These are phyloP conservation scores for Colius striatus DNA, from an alignment of 2,113 vertebrate species.

Conservation along the genomic window DNA sequence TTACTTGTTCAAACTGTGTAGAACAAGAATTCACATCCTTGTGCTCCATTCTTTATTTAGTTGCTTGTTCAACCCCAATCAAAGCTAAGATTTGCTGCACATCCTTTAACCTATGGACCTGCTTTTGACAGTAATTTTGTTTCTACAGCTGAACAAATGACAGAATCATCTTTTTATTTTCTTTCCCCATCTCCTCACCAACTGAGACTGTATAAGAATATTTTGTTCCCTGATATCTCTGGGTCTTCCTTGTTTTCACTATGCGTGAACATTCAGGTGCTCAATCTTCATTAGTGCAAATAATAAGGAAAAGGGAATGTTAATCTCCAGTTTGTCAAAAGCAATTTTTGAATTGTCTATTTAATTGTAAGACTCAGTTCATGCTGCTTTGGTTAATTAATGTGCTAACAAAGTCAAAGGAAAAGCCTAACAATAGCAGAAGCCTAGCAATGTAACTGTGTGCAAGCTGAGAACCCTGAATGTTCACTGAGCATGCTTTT, in stretches of 20 bases:
- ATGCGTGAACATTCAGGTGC: background rate
- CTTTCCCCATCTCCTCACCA: background rate
- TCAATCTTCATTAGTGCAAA: constrained; percentile 48
- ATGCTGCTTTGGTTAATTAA: constrained; percentile 24
- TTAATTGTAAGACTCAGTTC: background rate
- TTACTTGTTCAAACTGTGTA: background rate
- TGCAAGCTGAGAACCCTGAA: background rate
- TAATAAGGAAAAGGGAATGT: constrained; percentile 28
- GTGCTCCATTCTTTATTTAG: background rate
- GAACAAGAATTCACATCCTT: background rate
- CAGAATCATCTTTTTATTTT: background rate
- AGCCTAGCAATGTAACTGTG: background rate
- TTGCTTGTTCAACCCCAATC: background rate
- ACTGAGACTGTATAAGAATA: background rate
- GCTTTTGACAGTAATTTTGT: constrained; percentile 4
- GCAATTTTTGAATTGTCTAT: constrained; percentile 27
- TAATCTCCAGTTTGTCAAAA: constrained; percentile 53
- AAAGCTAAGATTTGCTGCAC: background rate
- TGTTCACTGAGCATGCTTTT: background rate
- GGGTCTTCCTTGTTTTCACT: background rate
- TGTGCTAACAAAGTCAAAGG: background rate
- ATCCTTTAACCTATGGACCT: background rate
- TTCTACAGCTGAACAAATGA: constrained; percentile 22
- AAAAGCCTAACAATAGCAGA: background rate
- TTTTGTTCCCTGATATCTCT: background rate